Conservation (phyloP, 2,797 vertebrate species). For the Carduelis carduelis region DNA sequence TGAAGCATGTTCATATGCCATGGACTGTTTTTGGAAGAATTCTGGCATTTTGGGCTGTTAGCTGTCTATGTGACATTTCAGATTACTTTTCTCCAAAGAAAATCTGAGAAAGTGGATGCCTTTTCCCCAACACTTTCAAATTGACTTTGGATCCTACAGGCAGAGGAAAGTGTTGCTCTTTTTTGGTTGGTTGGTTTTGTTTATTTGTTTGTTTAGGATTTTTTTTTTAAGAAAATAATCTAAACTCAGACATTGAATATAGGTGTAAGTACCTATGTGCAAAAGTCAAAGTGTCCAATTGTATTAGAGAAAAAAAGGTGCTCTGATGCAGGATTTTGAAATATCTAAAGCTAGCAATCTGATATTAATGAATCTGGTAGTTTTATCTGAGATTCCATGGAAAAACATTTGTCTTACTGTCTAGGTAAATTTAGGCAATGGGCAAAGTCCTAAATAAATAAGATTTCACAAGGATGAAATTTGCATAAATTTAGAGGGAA, state of each 20-base stretch:
- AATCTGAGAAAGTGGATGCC: neutral
- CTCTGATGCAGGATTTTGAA: neutral
- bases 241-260: neutral
- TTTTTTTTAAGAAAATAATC: neutral
- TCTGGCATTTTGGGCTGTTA: rapidly evolving
- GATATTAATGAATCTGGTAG: neutral
- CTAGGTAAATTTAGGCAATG: neutral
- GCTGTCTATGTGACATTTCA: neutral
- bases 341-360: neutral
- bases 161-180: neutral
- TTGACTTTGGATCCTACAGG: neutral
- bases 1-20: neutral
- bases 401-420: neutral
- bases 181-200: neutral
- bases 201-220: neutral
- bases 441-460: neutral
- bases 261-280: neutral
- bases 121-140: neutral
- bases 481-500: neutral
- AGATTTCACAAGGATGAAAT: neutral
- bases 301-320: neutral
- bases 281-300: neutral
- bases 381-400: neutral
- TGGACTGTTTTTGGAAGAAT: neutral
- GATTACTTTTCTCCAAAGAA: neutral